phyloP scores from a whole-genome alignment of 2,113 vertebrate genomes.

The Rhea pennata region DNA sequence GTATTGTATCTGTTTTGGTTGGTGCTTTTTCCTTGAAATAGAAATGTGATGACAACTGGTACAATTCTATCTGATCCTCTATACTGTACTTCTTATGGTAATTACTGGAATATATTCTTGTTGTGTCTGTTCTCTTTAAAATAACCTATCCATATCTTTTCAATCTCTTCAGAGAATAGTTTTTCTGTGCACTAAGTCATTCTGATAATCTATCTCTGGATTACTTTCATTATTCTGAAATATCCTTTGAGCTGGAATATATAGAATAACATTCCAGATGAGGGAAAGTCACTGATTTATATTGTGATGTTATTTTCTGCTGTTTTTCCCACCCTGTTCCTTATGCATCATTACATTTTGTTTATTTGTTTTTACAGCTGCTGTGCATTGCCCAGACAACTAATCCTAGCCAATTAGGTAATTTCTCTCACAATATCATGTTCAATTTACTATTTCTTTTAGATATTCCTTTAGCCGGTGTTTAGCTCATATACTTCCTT shows the following conservation, averaged over 20 bases:
- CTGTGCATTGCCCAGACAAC: neutral
- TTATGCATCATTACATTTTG: neutral
- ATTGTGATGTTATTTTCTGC: neutral
- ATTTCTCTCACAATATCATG: neutral
- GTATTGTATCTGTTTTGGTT: neutral
- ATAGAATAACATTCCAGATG: neutral
- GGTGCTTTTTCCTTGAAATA: neutral
- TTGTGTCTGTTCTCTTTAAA: neutral
- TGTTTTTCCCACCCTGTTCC: neutral
- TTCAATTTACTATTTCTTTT: neutral
- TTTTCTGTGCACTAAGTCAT: neutral
- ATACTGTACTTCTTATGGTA: neutral
- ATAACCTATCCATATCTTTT: neutral
- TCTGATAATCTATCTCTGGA: neutral
- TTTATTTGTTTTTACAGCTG: neutral
- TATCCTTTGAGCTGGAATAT: neutral
- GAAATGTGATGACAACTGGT: neutral
- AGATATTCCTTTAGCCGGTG: neutral
- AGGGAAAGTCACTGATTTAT: neutral
- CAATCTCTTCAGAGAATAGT: neutral
- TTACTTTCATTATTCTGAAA: neutral
- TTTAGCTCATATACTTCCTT: neutral
- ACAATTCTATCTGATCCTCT: neutral
- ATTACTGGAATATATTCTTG: neutral
- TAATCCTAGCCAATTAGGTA: fast-evolving